Evolutionary conservation across 2,888 invertebrate species (phyloP), one percentile per base, ranked within the genome.

Genomic region (Hydropsyche betteni): DNA sequence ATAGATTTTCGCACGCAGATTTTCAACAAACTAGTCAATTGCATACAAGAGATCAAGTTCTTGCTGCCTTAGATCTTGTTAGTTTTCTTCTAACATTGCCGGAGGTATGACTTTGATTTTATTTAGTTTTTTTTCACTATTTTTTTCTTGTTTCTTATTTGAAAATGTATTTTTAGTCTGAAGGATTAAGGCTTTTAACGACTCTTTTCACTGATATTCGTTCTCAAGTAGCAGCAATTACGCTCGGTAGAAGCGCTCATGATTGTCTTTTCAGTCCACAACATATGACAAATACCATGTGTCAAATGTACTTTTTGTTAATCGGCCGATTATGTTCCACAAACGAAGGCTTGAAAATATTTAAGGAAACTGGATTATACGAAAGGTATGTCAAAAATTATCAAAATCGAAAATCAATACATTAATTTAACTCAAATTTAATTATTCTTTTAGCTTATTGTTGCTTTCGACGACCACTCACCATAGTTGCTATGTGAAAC

Each of bases 241-340:
- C 90, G 64, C 90, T 90, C 2, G 90, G 92, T 1, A 89, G 91
- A 80, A 92, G 92, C 80, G 94, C 94, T 0, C 94, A 95, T 82
- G 95, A 95, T 82, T 95, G 95, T 80, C 86, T 96, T 24, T 94
- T 96, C 82, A 95, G 95, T 83, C 96, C 96, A 0, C 92, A 94
- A 80, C 93, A 94, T 83, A 92, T 96, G 90, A 90, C 92, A 80
- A 94, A 92, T 81, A 96, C 97, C 0, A 93, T 96, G 87, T 95
- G 96, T 83, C 97, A 97, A 84, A 94, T 94, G 87, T 98, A 98
- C 87, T 98, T 98, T 85, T 89, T 98, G 64, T 94, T 97, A 83
- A 91, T 98, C 78, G 98, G 98, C 0, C 92, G 95, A 80, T 89
- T 98, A 81, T 93, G 93, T 80, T 92, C 93, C 79, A 89, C 90